Evolutionary conservation across 2,113 vertebrate genomes (phyloP).

Genomic region (Naja naja): DNA sequence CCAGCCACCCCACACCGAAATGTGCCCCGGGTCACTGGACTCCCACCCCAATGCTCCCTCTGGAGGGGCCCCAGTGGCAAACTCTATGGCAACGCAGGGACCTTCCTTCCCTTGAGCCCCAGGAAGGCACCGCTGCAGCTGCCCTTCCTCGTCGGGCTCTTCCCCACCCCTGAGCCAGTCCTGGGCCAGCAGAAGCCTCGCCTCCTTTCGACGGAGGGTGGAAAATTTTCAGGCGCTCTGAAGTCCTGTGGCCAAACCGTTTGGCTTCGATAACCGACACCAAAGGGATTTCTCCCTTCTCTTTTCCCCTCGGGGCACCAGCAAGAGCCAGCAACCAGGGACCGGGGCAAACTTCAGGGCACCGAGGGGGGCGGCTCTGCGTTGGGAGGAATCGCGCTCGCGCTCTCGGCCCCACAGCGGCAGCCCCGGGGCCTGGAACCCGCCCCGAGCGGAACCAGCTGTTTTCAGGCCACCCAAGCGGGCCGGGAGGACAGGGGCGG

Average conservation of each 20-base stretch:
- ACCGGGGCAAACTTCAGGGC: too few species aligned
- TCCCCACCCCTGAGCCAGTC: neutral
- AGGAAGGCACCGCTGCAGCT: neutral
- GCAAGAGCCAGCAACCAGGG: neutral
- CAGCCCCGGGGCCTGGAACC: neutral
- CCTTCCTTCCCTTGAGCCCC: neutral
- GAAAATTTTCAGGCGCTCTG: neutral
- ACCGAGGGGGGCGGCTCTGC: neutral
- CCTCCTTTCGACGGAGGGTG: neutral
- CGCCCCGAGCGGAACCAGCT: neutral
- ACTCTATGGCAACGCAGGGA: neutral
- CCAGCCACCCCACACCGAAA: neutral
- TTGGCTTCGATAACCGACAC: neutral
- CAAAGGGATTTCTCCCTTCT: too few species aligned
- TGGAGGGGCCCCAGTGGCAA: neutral
- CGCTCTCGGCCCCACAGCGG: neutral
- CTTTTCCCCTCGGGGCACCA: neutral
- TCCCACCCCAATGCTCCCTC: neutral
- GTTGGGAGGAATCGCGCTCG: neutral
- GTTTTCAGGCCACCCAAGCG: neutral
- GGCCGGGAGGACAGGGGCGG: too few species aligned
- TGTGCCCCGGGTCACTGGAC: neutral
- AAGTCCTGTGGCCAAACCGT: neutral
- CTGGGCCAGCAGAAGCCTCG: neutral
- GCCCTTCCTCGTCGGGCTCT: neutral